Base-by-base conservation (phyloP, 2,888 invertebrate species). In the Tinea pellionella region DNA sequence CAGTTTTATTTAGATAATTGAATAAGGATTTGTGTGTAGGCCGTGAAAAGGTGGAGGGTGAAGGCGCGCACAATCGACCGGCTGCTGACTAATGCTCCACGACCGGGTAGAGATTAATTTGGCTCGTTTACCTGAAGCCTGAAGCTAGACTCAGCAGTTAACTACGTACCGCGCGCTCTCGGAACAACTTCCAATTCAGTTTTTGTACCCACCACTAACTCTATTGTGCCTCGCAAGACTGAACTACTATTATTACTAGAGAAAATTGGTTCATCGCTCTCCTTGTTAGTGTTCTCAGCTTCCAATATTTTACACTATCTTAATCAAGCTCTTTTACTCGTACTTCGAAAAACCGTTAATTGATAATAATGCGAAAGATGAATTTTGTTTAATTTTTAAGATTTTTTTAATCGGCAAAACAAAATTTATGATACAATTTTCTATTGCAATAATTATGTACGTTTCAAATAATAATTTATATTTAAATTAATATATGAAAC, bases 1-100 rank as follows among this genome's bases (percentile, higher is more conserved):
- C 78, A 77, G 80, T 82, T 85, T 85, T 81, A 83, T 85, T 85
- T 80, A 80, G 83, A 80, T 85, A 86, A 85, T 85, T 84, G 82
- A 86, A 86, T 85, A 79, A 84, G 80, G 77, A 80, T 80, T 78
- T 81, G 80, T 61, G 41, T 42, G 59, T 77, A 77, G 74, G 72
- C 77, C 77, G 75, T 74, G 78, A 77, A 80, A 82, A 80, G 80
- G 69, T 68, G 43, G 57, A 57, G 57, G 55, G 19, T 8, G 55
- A 15, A n/a, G 30, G 29, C 24, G 58, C 58, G 59, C 13, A 42
- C 59, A 15, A 42, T 37, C 57, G 57, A 57, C 15, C 37, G 42
- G 43, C 19, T 69, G 79, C 82, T 78, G 80, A 82, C 75, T 80
- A 75, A 68, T 67, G 69, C 71, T 70, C 72, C 78, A 74, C 67